Base-by-base conservation (phyloP, 2,888 invertebrate species). In the Nomada fabriciana region DNA sequence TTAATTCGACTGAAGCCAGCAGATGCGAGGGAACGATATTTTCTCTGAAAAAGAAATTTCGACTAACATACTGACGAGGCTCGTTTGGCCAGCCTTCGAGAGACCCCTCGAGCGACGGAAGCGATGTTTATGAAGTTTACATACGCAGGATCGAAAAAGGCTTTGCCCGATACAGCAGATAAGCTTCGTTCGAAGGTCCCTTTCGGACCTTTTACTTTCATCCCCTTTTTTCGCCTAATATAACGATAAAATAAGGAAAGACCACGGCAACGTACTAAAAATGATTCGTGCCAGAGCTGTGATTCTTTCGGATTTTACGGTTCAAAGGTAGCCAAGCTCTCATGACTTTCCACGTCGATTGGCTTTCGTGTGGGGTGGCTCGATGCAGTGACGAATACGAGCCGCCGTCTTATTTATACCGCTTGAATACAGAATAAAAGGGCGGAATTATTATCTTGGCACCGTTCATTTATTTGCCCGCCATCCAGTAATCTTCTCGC, bases 291-390 rank as follows among this genome's bases (percentile, higher is more conserved):
- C 70, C 81, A 57, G 71, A 50, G 76, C 87, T 91, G 91, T 88
- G 90, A 90, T 90, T 91, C 90, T 91, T 89, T 90, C 89, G 89
- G 90, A 91, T 91, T 92, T 92, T 71, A 91, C 89, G 91, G 83
- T 84, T 78, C 80, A 76, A 60, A 57, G 70, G 59, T 55, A 76
- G 85, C 72, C 72, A 60, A 20, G 65, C 11, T 47, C 61, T 61
- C 87, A 52, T 65, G 71, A 78, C 53, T 84, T 88, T 84, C 79
- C 83, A 75, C 81, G 60, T 82, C 82, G 80, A 78, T 86, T 86
- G 81, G 29, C 72, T 61, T 73, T 60, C 71, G 43, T 65, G 80
- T 52, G 53, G 72, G 61, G 61, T 20, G 55, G 50, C n/a, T 11
- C 59, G 76, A 50, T 65, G 59, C 61, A 63, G 57, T 83, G 78